Percentiles rank a stretch among this genome's conserved stretches.
These are phyloP conservation scores for Tragopan temminckii DNA, from an alignment of 2,797 vertebrate genomes.

Conservation along the genomic window DNA sequence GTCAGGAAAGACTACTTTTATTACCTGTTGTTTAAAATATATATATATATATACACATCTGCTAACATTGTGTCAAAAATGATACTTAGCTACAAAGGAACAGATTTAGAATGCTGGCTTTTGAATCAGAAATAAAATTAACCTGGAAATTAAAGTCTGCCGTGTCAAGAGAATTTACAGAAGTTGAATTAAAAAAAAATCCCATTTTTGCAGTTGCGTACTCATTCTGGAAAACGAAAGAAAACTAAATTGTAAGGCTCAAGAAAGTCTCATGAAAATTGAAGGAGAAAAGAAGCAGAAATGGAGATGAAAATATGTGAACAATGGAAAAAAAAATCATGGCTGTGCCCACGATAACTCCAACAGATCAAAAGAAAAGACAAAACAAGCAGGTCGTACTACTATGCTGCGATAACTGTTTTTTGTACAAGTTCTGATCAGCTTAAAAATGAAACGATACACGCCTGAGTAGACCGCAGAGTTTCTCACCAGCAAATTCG, in stretches of 20 bases:
- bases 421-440: not conserved
- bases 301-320: not conserved
- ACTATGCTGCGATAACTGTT: not conserved
- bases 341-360: fast-evolving
- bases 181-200: not conserved
- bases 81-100: not conserved
- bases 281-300: not conserved
- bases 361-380: not conserved
- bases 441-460: not conserved
- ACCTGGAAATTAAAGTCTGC: not conserved
- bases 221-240: not conserved
- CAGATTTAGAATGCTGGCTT: not conserved
- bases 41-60: not conserved
- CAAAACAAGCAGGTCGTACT: not conserved
- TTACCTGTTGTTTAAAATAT: not conserved
- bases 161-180: not conserved
- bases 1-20: not conserved
- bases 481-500: not conserved
- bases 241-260: not conserved
- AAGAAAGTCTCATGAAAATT: not conserved
- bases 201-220: not conserved
- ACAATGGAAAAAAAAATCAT: not conserved
- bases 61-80: not conserved
- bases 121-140: not conserved
- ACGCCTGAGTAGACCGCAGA: not conserved